Percentiles rank a stretch among this genome's conserved stretches.
phyloP scores from a whole-genome alignment of 2,888 invertebrate species.

The Stenichneumon culpator region DNA sequence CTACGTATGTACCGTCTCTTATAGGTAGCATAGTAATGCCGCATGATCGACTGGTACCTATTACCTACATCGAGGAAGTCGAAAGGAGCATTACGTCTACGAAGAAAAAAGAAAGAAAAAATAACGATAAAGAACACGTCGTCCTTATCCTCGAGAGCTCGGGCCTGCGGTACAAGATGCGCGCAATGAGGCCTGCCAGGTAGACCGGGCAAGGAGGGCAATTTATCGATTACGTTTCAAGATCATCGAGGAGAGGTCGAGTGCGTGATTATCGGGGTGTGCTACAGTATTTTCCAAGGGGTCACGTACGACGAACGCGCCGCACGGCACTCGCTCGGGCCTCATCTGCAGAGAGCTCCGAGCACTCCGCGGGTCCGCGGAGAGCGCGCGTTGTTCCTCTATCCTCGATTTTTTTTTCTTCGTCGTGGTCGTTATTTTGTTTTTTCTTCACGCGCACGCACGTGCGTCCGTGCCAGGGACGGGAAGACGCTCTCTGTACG shows the following conservation, averaged over 20 bases:
- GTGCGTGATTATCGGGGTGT: slow-evolving; percentile 68
- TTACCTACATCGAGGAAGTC: slow-evolving; percentile 53
- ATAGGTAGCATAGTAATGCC: slow-evolving; percentile 51
- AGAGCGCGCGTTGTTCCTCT: slow-evolving; percentile 24
- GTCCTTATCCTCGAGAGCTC: slow-evolving; percentile 48
- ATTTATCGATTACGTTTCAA: slow-evolving; percentile 72
- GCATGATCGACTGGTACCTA: slow-evolving; percentile 55
- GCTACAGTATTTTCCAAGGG: slow-evolving; percentile 66
- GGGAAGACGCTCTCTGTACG: slow-evolving; percentile 58
- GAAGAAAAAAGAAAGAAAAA: slow-evolving; percentile 8
- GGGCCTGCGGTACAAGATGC: slow-evolving; percentile 33
- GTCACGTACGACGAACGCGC: slow-evolving; percentile 69
- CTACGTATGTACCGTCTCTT: slow-evolving; percentile 22
- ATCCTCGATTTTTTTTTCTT: slow-evolving; percentile 40
- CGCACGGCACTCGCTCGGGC: slow-evolving; percentile 49
- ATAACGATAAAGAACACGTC: slow-evolving; percentile 41
- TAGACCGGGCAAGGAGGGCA: slow-evolving; percentile 65
- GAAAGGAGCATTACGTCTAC: slow-evolving; percentile 33
- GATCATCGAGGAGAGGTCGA: slow-evolving; percentile 69
- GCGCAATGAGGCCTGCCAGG: slow-evolving; percentile 56
- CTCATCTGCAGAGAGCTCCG: background rate
- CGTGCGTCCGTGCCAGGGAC: slow-evolving; percentile 73
- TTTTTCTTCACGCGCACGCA: slow-evolving; percentile 71
- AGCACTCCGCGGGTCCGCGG: background rate
- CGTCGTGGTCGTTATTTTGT: slow-evolving; percentile 45